Conservation (phyloP, 2,797 vertebrate genomes). For the Hybognathus amarus region DNA sequence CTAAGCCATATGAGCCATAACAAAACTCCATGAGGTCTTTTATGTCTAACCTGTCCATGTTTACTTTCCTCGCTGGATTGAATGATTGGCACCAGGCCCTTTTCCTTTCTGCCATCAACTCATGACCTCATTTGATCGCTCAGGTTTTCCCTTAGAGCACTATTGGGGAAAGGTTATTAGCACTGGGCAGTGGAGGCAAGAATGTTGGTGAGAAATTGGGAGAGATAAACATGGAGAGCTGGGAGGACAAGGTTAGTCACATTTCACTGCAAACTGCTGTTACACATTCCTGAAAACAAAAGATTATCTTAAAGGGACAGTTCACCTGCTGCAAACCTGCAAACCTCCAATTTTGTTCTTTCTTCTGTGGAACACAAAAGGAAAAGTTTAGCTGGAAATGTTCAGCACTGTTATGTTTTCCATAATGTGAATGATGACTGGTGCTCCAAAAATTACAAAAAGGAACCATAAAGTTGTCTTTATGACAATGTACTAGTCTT, state of each 20-base stretch:
- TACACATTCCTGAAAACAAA: constrained; percentile 27
- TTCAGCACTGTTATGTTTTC: background rate
- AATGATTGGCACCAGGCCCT: constrained; percentile 68
- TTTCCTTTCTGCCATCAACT: constrained; percentile 14
- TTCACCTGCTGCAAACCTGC: background rate
- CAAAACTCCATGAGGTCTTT: constrained; percentile 73
- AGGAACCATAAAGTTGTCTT: background rate
- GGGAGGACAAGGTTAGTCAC: background rate
- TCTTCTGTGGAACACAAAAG: background rate
- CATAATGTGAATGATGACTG: background rate
- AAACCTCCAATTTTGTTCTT: background rate
- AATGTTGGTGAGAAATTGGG: constrained; percentile 23
- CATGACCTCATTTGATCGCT: constrained; percentile 39
- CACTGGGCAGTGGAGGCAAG: background rate
- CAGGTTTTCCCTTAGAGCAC: constrained; percentile 26
- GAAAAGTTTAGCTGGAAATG: background rate
- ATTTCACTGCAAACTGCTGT: constrained; percentile 12
- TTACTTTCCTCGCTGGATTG: constrained; percentile 73
- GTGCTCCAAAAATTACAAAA: background rate
- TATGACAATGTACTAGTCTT: background rate
- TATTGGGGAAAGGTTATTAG: constrained; percentile 35
- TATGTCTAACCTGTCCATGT: constrained; percentile 60
- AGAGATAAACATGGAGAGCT: constrained; percentile 23
- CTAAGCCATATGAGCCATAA: constrained; percentile 68
- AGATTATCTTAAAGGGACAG: background rate